Evolutionary conservation across 2,797 vertebrate genomes (phyloP), one percentile per base, ranked within the genome.

Genomic region (Limosa lapponica): DNA sequence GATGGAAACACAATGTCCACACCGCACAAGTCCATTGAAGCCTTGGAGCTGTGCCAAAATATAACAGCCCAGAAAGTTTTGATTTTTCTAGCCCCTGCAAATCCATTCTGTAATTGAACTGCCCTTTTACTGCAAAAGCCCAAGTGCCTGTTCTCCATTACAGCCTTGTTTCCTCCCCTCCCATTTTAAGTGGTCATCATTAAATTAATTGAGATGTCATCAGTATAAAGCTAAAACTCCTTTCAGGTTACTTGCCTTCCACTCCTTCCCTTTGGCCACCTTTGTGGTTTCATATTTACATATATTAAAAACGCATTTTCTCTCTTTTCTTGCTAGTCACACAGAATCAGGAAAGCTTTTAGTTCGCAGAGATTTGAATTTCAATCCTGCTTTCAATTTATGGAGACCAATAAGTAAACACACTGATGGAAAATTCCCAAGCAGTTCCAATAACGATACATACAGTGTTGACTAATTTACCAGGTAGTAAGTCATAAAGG

Each of bases 311-410:
- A 44, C 7, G 5, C n/a, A 51, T 81, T 81, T 96, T 84, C 32
- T 61, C n/a, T 79, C 36, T 91, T 66, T 46, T 77, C 36, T 82
- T 58, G 19, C 36, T 72, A 67, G 46, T 92, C 0, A 0, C 18
- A 67, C 14, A 62, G 57, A 81, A 86, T 32, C 1, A 0, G 28
- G 62, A 85, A 75, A 83, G 62, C 43, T 91, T 93, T 93, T 75
- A 82, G 51, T 62, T 27, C 43, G 69, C 57, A 83, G 62, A 78
- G 44, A 65, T 81, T 69, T 8, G 11, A 58, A 75, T 72, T 79
- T 82, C 80, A 48, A 59, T 91, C 32, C 72, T 78, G 72, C 51
- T 92, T 94, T 86, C 67, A 65, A n/a, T 86, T 90, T 88, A 77
- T 8, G 27, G 30, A 90, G 36, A n/a, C 22, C 49, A 89, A 11